Evolutionary conservation across 92 coral and sea anemone genomes (phyloP).

Genomic region (Umimayanthus chanpuru): DNA sequence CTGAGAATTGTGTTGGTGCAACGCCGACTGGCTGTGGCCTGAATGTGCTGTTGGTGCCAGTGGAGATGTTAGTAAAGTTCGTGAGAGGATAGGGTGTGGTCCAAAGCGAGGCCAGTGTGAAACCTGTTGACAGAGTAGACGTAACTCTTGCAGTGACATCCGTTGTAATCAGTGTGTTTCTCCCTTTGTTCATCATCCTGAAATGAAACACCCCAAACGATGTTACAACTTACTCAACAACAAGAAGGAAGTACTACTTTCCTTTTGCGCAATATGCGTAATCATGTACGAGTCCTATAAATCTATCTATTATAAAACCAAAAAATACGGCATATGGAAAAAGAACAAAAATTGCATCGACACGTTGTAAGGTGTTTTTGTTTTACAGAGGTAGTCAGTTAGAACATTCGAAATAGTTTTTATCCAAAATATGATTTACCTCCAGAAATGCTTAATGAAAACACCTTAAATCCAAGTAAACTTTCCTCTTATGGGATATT

Average conservation of each 20-base stretch:
- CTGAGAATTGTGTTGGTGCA: neutral
- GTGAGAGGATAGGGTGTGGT: neutral
- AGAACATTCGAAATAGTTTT: neutral
- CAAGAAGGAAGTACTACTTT: neutral
- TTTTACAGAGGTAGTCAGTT: neutral
- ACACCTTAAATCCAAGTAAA: neutral
- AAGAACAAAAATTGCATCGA: neutral
- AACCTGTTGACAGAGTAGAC: neutral
- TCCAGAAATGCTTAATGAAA: neutral
- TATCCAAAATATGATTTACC: neutral
- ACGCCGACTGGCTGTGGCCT: neutral
- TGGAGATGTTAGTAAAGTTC: neutral
- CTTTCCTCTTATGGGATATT: neutral
- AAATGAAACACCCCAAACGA: neutral
- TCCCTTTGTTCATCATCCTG: neutral
- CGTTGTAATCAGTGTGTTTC: neutral
- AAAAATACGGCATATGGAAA: neutral
- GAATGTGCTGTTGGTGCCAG: neutral
- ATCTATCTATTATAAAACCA: neutral
- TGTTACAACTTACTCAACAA: neutral
- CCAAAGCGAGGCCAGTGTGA: neutral
- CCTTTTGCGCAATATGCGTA: neutral
- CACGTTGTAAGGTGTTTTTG: neutral
- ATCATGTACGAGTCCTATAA: neutral
- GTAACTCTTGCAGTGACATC: neutral